phyloP scores from a whole-genome alignment of 2,888 invertebrate species.

The Minunthozetes semirufus region DNA sequence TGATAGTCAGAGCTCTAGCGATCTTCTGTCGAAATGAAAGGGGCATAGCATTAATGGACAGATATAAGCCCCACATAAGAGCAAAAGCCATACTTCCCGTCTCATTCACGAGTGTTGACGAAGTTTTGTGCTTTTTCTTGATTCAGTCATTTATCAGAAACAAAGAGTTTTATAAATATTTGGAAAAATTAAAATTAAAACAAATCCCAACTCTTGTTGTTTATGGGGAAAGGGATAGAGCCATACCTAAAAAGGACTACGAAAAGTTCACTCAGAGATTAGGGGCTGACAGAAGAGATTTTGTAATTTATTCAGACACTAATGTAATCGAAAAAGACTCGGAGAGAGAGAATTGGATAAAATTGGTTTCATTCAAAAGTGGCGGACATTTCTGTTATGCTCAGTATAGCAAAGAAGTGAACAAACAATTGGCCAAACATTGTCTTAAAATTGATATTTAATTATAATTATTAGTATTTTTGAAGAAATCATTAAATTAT shows the following conservation, averaged over 20 bases:
- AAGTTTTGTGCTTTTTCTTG: background rate
- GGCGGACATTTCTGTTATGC: slow-evolving; percentile 34
- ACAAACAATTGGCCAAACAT: background rate
- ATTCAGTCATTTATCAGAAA: background rate
- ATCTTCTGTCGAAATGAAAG: background rate
- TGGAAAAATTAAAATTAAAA: background rate
- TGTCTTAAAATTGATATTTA: no score
- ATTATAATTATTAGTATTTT: no score
- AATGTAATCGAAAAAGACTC: background rate
- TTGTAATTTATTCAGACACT: background rate
- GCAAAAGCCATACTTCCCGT: background rate
- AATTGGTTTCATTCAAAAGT: background rate
- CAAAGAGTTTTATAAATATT: background rate
- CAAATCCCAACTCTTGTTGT: slow-evolving; percentile 17
- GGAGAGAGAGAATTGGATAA: background rate
- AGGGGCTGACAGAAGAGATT: background rate
- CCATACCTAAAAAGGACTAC: background rate
- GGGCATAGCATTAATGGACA: slow-evolving; percentile 1
- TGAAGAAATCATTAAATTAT: no score
- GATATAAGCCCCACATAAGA: background rate
- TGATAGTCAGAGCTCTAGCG: background rate
- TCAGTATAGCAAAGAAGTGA: background rate
- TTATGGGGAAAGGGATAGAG: slow-evolving; percentile 29
- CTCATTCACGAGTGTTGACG: slow-evolving; percentile 19
- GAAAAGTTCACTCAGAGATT: background rate